Base-by-base conservation (phyloP, 2,888 invertebrate genomes). In the Norana najaformis region DNA sequence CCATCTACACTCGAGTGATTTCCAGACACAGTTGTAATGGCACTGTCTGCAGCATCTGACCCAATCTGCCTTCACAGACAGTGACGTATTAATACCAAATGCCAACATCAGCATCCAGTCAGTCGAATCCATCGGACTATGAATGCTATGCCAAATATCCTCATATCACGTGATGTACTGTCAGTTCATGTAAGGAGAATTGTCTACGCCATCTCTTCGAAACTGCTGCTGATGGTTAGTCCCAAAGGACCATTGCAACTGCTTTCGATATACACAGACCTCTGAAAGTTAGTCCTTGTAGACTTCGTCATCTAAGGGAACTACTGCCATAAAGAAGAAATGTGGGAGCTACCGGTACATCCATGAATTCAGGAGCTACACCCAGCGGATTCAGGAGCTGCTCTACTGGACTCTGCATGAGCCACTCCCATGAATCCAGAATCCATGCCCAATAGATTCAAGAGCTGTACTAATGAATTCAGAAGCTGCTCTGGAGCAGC, bases 11-110 rank as follows among this genome's bases (percentile, higher is more conserved):
- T 69, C 30, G 69, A 69, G 69, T 69, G 69, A 69, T n/a, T 69
- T 69, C 69, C 69, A 30, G 69, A 69, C 69, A n/a, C 69, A 69
- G 69, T 69, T 69, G 69, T 69, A 69, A n/a, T 69, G 47, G 47
- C 47, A 47, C 23, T 47, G 47, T 47, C 23, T 47, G 69, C 69
- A 30, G 69, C n/a, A 69, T 69, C 69, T 69, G 69, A 69, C 69
- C 69, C 69, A 69, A 69, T 69, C 69, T n/a, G 69, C 69, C 30
- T 69, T 8, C 69, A 69, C n/a, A 69, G 69, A 69, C 69, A 69
- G 30, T 69, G 69, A 69, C n/a, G 69, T 30, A 69, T 69, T 69
- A 69, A 69, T n/a, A 8, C 69, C 69, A n/a, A n/a, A 69, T 69
- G 69, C 69, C 69, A 69, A n/a, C 14, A 69, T 69, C 30, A n/a